Evolutionary conservation across 92 coral and sea anemone genomes (phyloP), one percentile per base, ranked within the genome.

Genomic region (Meandrina meandrites): DNA sequence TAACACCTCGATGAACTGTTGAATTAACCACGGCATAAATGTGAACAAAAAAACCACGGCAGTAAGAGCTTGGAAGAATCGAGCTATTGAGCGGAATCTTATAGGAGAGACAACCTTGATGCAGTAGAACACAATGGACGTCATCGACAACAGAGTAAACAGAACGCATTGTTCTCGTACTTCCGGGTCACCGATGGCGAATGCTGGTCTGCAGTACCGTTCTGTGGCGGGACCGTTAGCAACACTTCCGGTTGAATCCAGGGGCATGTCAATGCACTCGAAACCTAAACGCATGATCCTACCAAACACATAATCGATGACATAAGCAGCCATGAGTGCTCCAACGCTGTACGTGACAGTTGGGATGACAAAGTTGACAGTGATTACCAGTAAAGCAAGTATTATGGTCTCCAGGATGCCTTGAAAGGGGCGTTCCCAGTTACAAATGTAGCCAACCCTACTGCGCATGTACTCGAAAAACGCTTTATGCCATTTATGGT

Each of bases 391-490:
- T 1, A 87, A 50, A 8, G 91, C 87, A 12, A 95, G 84, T 19
- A 79, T 75, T 4, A 93, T 22, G 15, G 91, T 83, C 77, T 93
- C 98, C 30, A 75, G 42, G 30, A 91, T 62, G 6, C 98, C 98
- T 17, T 89, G 90, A 72, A 76, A 79, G 40, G 85, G 60, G 4
- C 83, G 78, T 70, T 80, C 78, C 98, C 98, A 95, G 82, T 93
- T 88, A 78, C 98, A 95, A 36, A 95, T 22, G 62, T 93, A 95
- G 0, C 98, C 98, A 16, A 79, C 85, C 51, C 92, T 90, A 18
- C 87, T 68, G 42, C 98, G 96, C 93, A 95, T 86, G 88, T 95
- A 81, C 71, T 95, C 96, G 53, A 95, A 95, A 84, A 91, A 95
- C 75, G 88, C 60, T 31, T 94, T 92, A 37, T 94, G 98, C 98